Percentiles rank a stretch among this genome's conserved stretches.
phyloP scores from a whole-genome alignment of 2,888 invertebrate species.

The Oscheius sp. region DNA sequence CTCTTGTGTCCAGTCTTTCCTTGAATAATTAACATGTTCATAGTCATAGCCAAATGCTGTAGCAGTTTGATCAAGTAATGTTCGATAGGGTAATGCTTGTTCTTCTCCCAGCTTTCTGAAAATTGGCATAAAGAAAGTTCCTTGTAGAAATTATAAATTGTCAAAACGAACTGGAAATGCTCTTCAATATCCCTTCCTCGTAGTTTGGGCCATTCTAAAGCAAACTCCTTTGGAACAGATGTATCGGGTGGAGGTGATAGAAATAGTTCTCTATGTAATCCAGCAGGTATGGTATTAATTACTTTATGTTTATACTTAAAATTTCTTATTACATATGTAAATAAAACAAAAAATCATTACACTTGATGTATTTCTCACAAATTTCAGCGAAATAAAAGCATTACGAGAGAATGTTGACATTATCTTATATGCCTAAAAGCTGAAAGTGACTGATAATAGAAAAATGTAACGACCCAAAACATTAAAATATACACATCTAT shows the following conservation, averaged over 20 bases:
- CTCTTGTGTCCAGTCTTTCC: background rate
- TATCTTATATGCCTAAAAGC: no score
- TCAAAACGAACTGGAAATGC: constrained; percentile 35
- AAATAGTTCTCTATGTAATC: constrained; percentile 41
- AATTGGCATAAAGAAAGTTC: background rate
- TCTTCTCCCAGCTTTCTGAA: constrained; percentile 37
- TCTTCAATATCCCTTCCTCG: constrained; percentile 36
- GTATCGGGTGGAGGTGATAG: constrained; percentile 33
- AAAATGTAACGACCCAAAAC: no score
- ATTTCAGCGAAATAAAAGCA: no score
- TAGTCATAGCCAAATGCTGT: background rate
- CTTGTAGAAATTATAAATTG: no score
- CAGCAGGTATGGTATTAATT: constrained; percentile 48
- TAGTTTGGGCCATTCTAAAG: constrained; percentile 34
- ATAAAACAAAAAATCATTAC: background rate
- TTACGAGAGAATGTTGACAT: no score
- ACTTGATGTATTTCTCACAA: no score
- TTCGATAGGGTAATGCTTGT: constrained; percentile 37
- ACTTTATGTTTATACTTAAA: constrained; percentile 41
- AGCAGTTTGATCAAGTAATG: constrained; percentile 39
- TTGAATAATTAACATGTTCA: constrained; percentile 20
- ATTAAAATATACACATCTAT: background rate
- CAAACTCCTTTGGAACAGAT: constrained; percentile 30
- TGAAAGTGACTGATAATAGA: no score
- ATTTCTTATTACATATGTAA: background rate